phyloP scores from a whole-genome alignment of 1,140 invertebrate species.

The Tyrophagus putrescentiae region DNA sequence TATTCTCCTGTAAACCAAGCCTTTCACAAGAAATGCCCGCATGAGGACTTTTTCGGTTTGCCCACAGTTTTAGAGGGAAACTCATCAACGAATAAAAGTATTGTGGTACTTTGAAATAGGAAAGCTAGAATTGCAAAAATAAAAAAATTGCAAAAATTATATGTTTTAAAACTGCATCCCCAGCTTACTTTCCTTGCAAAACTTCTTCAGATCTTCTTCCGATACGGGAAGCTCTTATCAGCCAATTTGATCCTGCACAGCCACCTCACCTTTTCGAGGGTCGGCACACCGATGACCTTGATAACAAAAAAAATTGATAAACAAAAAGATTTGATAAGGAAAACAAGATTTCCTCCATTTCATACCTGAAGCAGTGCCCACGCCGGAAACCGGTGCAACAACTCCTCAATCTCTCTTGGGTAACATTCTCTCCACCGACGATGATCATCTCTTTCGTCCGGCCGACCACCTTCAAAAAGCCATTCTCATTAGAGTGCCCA shows the following conservation, averaged over 20 bases:
- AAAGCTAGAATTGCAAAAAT: constrained; percentile 41
- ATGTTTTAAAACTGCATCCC: background rate
- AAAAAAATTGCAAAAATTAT: background rate
- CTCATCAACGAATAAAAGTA: constrained; percentile 50
- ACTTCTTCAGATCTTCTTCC: constrained; percentile 21
- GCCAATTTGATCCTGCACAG: constrained; percentile 25
- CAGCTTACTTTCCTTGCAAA: constrained; percentile 24
- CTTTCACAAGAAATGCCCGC: constrained; percentile 7
- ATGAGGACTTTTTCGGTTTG: constrained; percentile 33
- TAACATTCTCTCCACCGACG: constrained; percentile 27
- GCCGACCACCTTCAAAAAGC: constrained; percentile 62
- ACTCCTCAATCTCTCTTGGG: constrained; percentile 25
- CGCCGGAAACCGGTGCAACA: constrained; percentile 46
- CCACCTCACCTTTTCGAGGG: constrained; percentile 24
- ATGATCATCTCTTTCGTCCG: constrained; percentile 37
- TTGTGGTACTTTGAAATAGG: constrained; percentile 64
- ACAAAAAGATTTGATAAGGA: too few relatives aligned
- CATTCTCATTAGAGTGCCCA: constrained; percentile 55
- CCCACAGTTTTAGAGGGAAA: constrained; percentile 69
- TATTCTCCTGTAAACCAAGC: constrained; percentile 12
- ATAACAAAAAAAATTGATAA: too few relatives aligned
- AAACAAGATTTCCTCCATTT: too few relatives aligned
- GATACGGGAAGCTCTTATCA: background rate
- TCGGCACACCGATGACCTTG: constrained; percentile 27
- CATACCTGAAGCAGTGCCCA: constrained; percentile 36